A percentile compares a stretch with the other conserved stretches of the same genome.
Evolutionary conservation across 2,113 vertebrate genomes (phyloP).

Genomic region (Corythornis cristatus): DNA sequence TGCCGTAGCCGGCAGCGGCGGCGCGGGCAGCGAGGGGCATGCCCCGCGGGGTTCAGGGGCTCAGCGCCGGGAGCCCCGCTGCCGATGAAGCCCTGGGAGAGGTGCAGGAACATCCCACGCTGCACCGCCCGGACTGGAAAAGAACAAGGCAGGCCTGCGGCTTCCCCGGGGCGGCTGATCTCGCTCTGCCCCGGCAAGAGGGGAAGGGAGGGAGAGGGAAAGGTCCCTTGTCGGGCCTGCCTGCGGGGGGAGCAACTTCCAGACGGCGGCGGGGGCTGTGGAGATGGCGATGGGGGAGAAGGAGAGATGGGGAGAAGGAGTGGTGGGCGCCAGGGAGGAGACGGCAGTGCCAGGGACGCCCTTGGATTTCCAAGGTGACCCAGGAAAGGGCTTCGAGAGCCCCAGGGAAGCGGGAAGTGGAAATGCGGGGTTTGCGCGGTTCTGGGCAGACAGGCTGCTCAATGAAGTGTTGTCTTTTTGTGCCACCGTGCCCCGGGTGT

Average conservation of each 20-base stretch:
- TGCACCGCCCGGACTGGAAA: background rate
- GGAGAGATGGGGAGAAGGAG: background rate
- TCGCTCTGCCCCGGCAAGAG: background rate
- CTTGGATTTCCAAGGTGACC: constrained; percentile 32
- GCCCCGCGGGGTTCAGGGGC: background rate
- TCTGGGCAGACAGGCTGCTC: background rate
- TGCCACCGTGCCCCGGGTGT: fast-evolving
- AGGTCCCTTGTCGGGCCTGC: background rate
- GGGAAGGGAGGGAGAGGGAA: background rate
- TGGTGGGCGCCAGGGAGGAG: fast-evolving
- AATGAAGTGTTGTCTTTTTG: background rate
- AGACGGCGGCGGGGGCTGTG: background rate
- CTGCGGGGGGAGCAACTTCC: fast-evolving
- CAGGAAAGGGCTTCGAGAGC: background rate
- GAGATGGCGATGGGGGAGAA: background rate
- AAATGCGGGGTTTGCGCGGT: background rate
- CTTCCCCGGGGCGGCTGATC: background rate
- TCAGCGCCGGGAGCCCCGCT: background rate
- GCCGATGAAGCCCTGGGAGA: background rate
- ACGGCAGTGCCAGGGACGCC: background rate
- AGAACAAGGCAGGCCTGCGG: constrained; percentile 35
- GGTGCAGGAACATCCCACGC: background rate
- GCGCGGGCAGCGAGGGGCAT: background rate
- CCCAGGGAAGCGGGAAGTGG: background rate
- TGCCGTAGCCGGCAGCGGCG: background rate